Conservation (phyloP, 37 sponge, comb jelly and placozoan genomes). For the Ephydatia muelleri region DNA sequence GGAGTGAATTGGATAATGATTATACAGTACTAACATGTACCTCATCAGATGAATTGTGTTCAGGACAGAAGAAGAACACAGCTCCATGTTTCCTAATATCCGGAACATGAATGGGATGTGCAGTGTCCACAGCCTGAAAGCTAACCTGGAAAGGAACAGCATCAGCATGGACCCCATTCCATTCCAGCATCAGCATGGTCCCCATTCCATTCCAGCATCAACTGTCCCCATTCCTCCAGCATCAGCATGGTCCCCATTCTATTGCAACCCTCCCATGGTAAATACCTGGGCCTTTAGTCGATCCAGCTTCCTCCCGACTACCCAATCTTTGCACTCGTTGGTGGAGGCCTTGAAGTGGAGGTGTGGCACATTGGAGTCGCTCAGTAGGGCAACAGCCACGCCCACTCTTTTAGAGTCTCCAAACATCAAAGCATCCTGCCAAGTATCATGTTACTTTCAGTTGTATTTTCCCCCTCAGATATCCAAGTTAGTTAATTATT, state of each 20-base stretch:
- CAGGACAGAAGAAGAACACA: conserved; percentile 47
- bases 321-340: not conserved
- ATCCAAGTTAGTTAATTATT: not conserved
- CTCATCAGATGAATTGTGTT: conserved; percentile 27
- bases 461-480: not conserved
- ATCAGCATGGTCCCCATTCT: too few species aligned
- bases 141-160: conserved; percentile 36
- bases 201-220: too few species aligned
- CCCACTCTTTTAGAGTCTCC: conserved; percentile 36
- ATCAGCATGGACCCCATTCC: not conserved
- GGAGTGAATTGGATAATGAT: not conserved
- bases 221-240: not conserved
- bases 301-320: conserved; percentile 59
- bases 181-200: not conserved
- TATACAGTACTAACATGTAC: conserved; percentile 29
- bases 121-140: conserved; percentile 53
- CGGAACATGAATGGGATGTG: conserved; percentile 55
- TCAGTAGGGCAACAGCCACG: conserved; percentile 44
- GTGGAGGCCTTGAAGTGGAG: conserved; percentile 61
- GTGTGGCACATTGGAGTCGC: not conserved
- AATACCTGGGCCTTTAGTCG: conserved; percentile 23
- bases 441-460: not conserved
- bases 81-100: conserved; percentile 43
- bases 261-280: too few species aligned
- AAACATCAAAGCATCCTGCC: conserved; percentile 53